A percentile compares a stretch with the other conserved stretches of the same genome.
These are phyloP conservation scores for Campoplex capitator DNA, from an alignment of 2,888 invertebrate species.

Conservation along the genomic window DNA sequence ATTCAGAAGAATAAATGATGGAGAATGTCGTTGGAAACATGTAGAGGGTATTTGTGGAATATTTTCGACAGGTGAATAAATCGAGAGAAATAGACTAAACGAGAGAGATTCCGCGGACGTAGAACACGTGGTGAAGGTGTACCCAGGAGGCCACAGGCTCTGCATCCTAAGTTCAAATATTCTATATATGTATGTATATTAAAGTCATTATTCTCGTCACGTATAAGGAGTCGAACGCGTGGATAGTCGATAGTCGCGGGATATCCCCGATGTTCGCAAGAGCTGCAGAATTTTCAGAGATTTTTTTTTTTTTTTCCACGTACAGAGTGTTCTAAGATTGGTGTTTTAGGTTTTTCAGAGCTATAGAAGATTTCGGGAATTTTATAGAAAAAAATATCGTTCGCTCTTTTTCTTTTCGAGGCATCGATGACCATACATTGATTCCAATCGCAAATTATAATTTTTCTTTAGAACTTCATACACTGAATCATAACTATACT, in stretches of 20 bases:
- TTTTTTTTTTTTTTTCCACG: neutral
- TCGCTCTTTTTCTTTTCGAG: neutral
- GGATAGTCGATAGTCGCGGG: slow-evolving; percentile 64
- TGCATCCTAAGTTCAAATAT: slow-evolving; percentile 22
- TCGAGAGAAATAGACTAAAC: slow-evolving; percentile 58
- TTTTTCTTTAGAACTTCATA: neutral
- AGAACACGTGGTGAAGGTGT: slow-evolving; percentile 68
- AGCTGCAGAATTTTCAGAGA: slow-evolving; percentile 35
- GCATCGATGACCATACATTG: neutral
- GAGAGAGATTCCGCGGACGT: slow-evolving; percentile 52
- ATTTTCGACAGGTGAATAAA: slow-evolving; percentile 62
- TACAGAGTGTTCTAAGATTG: neutral
- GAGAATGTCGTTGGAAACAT: neutral
- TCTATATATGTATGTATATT: slow-evolving; percentile 33
- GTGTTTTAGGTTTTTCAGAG: neutral
- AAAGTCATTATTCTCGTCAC: slow-evolving; percentile 61
- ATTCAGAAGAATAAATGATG: slow-evolving; percentile 23
- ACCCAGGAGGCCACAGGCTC: slow-evolving; percentile 58
- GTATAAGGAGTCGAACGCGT: slow-evolving; percentile 59
- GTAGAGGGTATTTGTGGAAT: slow-evolving; percentile 25
- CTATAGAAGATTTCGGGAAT: neutral
- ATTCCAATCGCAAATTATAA: neutral
- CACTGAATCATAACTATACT: neutral
- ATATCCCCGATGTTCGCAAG: slow-evolving; percentile 52
- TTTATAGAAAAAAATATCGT: neutral